Percentiles rank a stretch among this genome's conserved stretches.
Conservation (phyloP, 2,888 invertebrate genomes). For the Latrodectus elegans region DNA sequence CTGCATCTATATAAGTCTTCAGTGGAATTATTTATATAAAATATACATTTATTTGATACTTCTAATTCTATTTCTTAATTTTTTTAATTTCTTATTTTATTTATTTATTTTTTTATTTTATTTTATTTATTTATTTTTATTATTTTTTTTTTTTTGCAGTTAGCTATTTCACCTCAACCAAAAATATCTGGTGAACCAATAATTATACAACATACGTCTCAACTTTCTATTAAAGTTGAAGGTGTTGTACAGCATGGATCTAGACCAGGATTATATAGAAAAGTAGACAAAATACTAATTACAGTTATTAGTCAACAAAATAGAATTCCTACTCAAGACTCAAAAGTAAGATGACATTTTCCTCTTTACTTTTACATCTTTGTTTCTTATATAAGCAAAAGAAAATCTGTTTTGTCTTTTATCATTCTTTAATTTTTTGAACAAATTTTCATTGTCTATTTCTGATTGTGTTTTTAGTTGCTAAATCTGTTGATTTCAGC, state of each 20-base stretch:
- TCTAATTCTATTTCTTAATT: too few species aligned
- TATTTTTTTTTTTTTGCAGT: slow-evolving; percentile 73
- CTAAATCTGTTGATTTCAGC: too few species aligned
- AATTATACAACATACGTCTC: slow-evolving; percentile 86
- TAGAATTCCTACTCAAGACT: slow-evolving; percentile 72
- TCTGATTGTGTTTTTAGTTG: too few species aligned
- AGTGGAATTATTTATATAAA: too few species aligned
- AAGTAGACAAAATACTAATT: slow-evolving; percentile 83
- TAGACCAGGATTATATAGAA: slow-evolving; percentile 81
- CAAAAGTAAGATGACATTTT: slow-evolving; percentile 51
- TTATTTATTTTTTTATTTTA: too few species aligned
- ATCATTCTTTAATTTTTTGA: too few species aligned
- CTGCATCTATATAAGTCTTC: too few species aligned
- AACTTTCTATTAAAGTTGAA: slow-evolving; percentile 93
- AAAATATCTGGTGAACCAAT: slow-evolving; percentile 87
- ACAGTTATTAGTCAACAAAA: slow-evolving; percentile 77
- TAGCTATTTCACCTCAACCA: slow-evolving; percentile 88
- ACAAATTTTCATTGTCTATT: too few species aligned
- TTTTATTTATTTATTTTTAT: slow-evolving; percentile 2
- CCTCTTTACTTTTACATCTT: neutral
- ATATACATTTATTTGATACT: too few species aligned
- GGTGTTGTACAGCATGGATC: slow-evolving; percentile 86
- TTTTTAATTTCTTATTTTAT: too few species aligned
- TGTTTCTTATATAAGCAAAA: too few species aligned
- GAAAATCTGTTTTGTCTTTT: too few species aligned